Conservation (phyloP, 2,888 invertebrate species). For the Antitype chi region DNA sequence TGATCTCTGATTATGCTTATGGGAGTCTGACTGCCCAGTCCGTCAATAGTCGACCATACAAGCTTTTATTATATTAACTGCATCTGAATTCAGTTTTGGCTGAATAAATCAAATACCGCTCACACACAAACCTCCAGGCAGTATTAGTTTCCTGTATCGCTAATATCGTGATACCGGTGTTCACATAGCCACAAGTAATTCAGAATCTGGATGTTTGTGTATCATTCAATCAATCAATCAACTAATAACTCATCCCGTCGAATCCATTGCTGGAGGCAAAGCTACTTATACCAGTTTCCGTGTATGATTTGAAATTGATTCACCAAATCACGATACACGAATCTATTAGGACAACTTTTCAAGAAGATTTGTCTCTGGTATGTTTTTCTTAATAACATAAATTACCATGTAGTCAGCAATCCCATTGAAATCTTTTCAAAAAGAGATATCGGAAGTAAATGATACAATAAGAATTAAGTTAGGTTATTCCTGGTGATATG, state of each 20-base stretch:
- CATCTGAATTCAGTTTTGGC: not conserved
- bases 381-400: not conserved
- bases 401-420: not conserved
- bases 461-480: not conserved
- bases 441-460: not conserved
- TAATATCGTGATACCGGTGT: not conserved
- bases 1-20: too few relatives aligned
- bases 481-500: not conserved
- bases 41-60: not conserved
- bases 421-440: not conserved
- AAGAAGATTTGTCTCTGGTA: not conserved
- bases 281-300: not conserved
- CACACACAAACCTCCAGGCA: not conserved
- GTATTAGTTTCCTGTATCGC: not conserved
- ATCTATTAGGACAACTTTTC: not conserved
- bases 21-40: not conserved
- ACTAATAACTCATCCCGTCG: not conserved
- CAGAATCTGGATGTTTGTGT: slow-evolving; percentile 13
- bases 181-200: slow-evolving; percentile 25
- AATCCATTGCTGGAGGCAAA: not conserved
- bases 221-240: slow-evolving; percentile 22
- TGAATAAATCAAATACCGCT: not conserved
- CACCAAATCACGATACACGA: not conserved
- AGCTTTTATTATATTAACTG: too few relatives aligned
- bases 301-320: not conserved